phyloP scores from a whole-genome alignment of 2,113 vertebrate genomes.

The Heptranchias perlo region DNA sequence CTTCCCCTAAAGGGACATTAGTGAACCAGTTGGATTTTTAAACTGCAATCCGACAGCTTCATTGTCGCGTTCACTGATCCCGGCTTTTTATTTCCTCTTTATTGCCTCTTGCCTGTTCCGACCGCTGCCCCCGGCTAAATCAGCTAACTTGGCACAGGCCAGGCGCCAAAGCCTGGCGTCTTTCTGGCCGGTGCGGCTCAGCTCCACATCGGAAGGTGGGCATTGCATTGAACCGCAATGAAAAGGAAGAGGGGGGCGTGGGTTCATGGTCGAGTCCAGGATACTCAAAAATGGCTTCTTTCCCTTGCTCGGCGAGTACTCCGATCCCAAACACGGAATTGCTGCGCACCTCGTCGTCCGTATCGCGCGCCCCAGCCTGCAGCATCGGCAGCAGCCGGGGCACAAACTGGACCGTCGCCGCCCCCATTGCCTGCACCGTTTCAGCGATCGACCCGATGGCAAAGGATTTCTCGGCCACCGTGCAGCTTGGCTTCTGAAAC shows the following conservation, averaged over 20 bases:
- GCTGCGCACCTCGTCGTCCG: conserved; percentile 74
- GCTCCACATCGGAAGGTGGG: too few relatives aligned
- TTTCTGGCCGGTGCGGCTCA: too few relatives aligned
- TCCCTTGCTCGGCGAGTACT: conserved; percentile 68
- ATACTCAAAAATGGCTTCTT: conserved; percentile 61
- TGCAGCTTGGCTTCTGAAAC: conserved; percentile 67
- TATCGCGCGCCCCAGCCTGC: conserved; percentile 58
- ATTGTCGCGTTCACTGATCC: too few relatives aligned
- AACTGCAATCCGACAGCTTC: too few relatives aligned
- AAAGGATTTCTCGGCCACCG: conserved; percentile 75
- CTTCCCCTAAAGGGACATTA: too few relatives aligned
- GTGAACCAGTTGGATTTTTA: too few relatives aligned
- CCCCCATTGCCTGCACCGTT: conserved; percentile 61
- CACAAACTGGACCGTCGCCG: conserved; percentile 59
- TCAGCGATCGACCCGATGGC: conserved; percentile 72
- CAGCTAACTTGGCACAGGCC: too few relatives aligned
- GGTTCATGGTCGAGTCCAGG: conserved; percentile 39
- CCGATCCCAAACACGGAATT: conserved; percentile 79
- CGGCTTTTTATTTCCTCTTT: too few relatives aligned
- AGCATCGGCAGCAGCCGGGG: conserved; percentile 67
- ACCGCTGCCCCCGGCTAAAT: too few relatives aligned
- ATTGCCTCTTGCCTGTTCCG: too few relatives aligned
- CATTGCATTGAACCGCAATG: not conserved
- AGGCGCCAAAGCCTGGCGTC: too few relatives aligned
- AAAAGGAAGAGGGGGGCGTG: not conserved